Evolutionary conservation across 2,113 vertebrate genomes (phyloP).

Genomic region (Apteryx mantelli): DNA sequence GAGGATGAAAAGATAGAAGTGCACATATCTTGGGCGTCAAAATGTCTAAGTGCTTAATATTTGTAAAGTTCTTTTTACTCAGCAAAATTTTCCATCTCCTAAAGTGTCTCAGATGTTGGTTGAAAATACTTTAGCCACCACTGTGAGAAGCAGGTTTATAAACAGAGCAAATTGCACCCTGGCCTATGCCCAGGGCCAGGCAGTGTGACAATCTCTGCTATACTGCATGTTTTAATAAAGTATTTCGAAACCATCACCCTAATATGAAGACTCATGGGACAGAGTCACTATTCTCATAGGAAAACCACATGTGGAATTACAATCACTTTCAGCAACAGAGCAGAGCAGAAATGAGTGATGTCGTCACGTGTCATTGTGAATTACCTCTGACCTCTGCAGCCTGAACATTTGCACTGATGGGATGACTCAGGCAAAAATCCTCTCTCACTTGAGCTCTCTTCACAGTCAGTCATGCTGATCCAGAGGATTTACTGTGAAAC

Average conservation of each 20-base stretch:
- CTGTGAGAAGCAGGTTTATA: not conserved
- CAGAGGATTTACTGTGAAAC: not conserved
- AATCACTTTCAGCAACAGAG: not conserved
- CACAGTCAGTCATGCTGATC: not conserved
- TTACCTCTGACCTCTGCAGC: not conserved
- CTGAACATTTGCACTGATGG: not conserved
- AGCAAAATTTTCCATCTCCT: not conserved
- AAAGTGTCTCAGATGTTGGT: not conserved
- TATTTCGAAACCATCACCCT: not conserved
- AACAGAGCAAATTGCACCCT: not conserved
- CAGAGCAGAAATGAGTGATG: not conserved
- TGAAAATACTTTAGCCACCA: not conserved
- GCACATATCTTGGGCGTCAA: not conserved
- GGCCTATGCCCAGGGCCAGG: accelerated
- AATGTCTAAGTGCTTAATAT: not conserved
- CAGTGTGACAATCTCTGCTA: accelerated
- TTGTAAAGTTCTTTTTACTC: not conserved
- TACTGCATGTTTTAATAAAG: not conserved
- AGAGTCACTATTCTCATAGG: not conserved
- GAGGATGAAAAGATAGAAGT: not conserved
- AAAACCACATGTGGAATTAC: not conserved
- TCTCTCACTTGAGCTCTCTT: not conserved
- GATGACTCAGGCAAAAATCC: not conserved
- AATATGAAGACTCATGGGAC: not conserved
- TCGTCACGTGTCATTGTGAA: not conserved